Conservation (phyloP, 2,888 invertebrate species). For the Diarsia mendica region DNA sequence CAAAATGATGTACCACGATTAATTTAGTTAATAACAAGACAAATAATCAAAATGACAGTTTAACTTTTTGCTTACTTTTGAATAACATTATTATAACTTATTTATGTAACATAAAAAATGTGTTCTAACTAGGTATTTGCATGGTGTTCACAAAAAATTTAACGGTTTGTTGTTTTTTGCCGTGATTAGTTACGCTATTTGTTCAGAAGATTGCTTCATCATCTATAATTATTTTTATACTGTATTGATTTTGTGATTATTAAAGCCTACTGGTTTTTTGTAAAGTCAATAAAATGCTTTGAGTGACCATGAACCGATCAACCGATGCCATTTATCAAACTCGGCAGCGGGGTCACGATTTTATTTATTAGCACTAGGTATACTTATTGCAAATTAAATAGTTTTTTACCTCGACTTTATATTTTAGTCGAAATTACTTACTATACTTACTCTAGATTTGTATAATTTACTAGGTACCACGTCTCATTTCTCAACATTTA, state of each 20-base stretch:
- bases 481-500: background rate
- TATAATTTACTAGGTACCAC: background rate
- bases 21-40: conserved; percentile 28
- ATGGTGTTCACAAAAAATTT: background rate
- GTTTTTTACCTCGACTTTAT: conserved; percentile 14
- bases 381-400: background rate
- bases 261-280: background rate
- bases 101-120: background rate
- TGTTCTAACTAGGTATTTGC: background rate
- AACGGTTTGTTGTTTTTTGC: conserved; percentile 1
- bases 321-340: conserved; percentile 4
- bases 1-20: conserved; percentile 40
- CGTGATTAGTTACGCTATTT: background rate
- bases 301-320: conserved; percentile 46
- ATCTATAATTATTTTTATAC: background rate
- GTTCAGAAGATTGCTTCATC: conserved; percentile 18
- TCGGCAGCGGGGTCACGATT: conserved; percentile 17
- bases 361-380: conserved; percentile 41
- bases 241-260: background rate
- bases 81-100: conserved; percentile 7
- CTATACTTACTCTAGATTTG: background rate
- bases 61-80: conserved; percentile 31
- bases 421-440: background rate
- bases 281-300: conserved; percentile 31
- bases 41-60: conserved; percentile 27